Base-by-base conservation (phyloP, 2,888 invertebrate species). In the Trileptium ribeirensis region DNA sequence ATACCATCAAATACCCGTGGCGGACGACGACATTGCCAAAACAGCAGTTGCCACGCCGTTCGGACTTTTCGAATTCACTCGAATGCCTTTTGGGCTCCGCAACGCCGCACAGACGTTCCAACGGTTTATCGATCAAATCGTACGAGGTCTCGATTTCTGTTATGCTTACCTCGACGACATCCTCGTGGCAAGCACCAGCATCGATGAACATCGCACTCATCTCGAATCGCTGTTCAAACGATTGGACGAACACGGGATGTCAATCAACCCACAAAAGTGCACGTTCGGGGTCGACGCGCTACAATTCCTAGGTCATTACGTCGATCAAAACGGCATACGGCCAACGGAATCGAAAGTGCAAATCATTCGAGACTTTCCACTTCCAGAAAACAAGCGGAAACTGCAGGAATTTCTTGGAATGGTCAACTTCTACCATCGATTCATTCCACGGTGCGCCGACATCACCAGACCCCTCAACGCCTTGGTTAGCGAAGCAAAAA, bases 1-100 rank as follows among this genome's bases (percentile, higher is more conserved):
- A n/a, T 38, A 75, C 77, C 38, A 33, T 75, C 77, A 75, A 75
- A 75, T 75, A 37, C 77, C 77, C n/a, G 77, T 37, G 38, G 77
- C 36, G 38, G 51, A 51, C 51, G 77, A 75, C n/a, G 37, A 75
- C 77, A 75, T 75, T 38, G n/a, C 38, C 77, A 75, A 75, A 36
- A 75, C 77, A 75, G 77, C 77, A 24, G 39, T 75, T n/a, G 39
- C 77, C 37, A 75, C 77, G 36, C 77, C 77, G 15, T 75, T 75
- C 39, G 77, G 77, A 33, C n/a, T n/a, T n/a, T n/a, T n/a, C n/a
- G n/a, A n/a, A n/a, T n/a, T n/a, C n/a, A n/a, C n/a, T n/a, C n/a
- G n/a, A n/a, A n/a, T n/a, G n/a, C n/a, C n/a, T n/a, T n/a, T n/a
- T n/a, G n/a, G n/a, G n/a, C n/a, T n/a, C n/a, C n/a, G n/a, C n/a